A percentile compares a stretch with the other conserved stretches of the same genome.
phyloP scores from a whole-genome alignment of 2,113 vertebrate genomes.

The Triplophysa siluroides region DNA sequence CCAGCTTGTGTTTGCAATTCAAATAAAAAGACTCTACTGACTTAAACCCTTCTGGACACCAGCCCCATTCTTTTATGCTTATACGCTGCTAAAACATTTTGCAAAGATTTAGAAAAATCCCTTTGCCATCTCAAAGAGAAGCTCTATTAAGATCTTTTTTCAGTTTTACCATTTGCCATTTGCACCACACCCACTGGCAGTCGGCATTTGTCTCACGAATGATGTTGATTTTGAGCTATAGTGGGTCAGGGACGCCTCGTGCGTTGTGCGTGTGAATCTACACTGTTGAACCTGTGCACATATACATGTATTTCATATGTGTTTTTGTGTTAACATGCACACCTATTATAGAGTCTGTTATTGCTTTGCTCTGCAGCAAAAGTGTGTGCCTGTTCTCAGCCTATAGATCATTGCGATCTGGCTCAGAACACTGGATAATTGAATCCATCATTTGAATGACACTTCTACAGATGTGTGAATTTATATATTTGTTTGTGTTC shows the following conservation, averaged over 20 bases:
- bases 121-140: constrained; percentile 8
- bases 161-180: neutral
- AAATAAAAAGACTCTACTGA: neutral
- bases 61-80: neutral
- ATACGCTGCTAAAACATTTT: constrained; percentile 11
- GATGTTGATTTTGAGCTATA: constrained; percentile 6
- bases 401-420: neutral
- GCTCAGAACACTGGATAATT: constrained; percentile 4
- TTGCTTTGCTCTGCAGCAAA: neutral
- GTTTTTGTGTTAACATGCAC: constrained; percentile 30
- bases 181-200: constrained; percentile 15
- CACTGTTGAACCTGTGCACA: constrained; percentile 11
- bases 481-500: neutral
- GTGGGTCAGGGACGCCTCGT: too few species aligned
- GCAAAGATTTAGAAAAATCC: constrained; percentile 21
- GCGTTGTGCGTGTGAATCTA: too few species aligned
- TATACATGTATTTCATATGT: constrained; percentile 12
- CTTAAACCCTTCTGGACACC: neutral
- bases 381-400: neutral
- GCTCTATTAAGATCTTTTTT: constrained; percentile 12
- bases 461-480: neutral
- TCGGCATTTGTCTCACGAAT: constrained; percentile 24
- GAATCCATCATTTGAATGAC: constrained; percentile 1
- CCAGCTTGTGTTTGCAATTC: neutral
- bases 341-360: neutral